These are phyloP conservation scores for Todiramphus saurophagus DNA, from an alignment of 2,113 vertebrate species.

Conservation along the genomic window DNA sequence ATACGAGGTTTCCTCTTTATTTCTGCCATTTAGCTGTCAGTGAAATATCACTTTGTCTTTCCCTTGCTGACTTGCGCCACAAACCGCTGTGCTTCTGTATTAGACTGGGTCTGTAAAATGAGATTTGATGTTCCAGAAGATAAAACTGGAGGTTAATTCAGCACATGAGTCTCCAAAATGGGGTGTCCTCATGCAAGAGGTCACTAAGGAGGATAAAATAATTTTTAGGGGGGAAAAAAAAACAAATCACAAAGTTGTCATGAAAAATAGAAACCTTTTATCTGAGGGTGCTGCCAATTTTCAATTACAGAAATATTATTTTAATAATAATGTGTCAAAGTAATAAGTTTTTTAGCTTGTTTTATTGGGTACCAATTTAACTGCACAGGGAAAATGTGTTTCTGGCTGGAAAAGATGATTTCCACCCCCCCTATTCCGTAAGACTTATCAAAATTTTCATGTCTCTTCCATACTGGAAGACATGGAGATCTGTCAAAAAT, in stretches of 20 bases:
- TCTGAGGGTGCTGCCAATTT: background rate
- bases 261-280: background rate
- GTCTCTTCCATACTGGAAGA: background rate
- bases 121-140: background rate
- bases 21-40: background rate
- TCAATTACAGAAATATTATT: background rate
- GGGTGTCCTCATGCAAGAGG: background rate
- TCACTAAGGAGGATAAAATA: background rate
- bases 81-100: background rate
- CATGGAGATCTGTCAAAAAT: background rate
- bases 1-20: background rate
- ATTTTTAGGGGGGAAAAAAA: too few relatives aligned
- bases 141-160: background rate
- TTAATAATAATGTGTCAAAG: background rate
- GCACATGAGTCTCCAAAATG: rapidly evolving
- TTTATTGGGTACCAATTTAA: background rate
- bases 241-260: background rate
- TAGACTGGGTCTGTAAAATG: background rate
- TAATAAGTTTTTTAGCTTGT: background rate
- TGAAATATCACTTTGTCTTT: background rate
- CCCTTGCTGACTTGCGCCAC: background rate
- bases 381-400: background rate
- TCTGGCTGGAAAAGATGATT: background rate
- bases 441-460: background rate
- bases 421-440: background rate